Conservation (phyloP, 2,797 vertebrate species). For the Sarcophilus harrisii region DNA sequence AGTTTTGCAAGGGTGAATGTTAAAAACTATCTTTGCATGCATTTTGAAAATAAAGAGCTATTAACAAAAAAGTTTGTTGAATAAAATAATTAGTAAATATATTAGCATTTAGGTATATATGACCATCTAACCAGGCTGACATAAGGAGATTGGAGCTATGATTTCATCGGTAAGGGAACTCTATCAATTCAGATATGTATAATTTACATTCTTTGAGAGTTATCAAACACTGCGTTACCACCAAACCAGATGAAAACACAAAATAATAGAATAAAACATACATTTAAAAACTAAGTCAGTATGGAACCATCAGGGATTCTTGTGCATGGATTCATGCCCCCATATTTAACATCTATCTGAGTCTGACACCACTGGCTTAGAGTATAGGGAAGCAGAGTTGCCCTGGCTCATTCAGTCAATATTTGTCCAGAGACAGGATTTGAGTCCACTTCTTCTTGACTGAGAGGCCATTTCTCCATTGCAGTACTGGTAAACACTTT, state of each 20-base stretch:
- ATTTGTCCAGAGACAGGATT: background rate
- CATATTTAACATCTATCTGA: background rate
- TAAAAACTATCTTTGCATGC: no score
- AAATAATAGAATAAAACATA: background rate
- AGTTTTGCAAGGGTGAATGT: no score
- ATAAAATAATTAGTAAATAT: background rate
- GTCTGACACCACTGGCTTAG: background rate
- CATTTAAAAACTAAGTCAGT: background rate
- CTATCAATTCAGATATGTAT: background rate
- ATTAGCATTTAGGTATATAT: background rate
- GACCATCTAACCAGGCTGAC: background rate
- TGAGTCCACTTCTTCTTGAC: background rate
- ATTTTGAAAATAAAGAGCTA: no score
- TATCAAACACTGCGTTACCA: background rate
- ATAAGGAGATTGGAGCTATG: background rate
- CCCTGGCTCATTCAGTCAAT: background rate
- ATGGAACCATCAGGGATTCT: background rate
- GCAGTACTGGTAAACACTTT: background rate
- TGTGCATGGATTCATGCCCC: background rate
- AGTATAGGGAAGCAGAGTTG: background rate
- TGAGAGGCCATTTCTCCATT: background rate
- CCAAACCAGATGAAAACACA: background rate
- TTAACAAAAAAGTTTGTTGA: background rate
- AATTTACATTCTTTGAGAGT: background rate
- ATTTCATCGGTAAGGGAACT: background rate